Percentiles rank a stretch among this genome's conserved stretches.
Conservation (phyloP, 2,888 invertebrate genomes). For the Macrosoma leucophasiata region DNA sequence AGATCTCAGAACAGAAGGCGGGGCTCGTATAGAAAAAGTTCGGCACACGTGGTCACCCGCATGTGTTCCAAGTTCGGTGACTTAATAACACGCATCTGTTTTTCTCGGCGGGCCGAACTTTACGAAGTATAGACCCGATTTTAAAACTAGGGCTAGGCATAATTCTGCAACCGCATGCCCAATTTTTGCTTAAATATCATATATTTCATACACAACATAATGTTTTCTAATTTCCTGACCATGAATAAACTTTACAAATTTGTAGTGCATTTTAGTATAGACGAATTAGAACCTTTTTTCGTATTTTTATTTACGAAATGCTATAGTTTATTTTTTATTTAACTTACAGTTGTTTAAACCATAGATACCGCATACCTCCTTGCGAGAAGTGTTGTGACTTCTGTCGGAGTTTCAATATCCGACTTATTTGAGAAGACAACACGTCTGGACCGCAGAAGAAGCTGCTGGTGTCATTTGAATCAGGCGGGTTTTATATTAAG, state of each 20-base stretch:
- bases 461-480: slow-evolving; percentile 34
- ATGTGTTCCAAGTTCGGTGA: slow-evolving; percentile 40
- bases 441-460: slow-evolving; percentile 12
- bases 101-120: slow-evolving; percentile 27
- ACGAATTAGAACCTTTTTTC: too few relatives aligned
- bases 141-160: too few relatives aligned
- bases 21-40: slow-evolving; percentile 36
- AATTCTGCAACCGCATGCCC: slow-evolving; percentile 4
- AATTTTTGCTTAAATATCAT: slow-evolving; percentile 5
- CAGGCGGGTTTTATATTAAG: slow-evolving; percentile 49
- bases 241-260: too few relatives aligned
- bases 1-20: slow-evolving; percentile 27
- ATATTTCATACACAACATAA: slow-evolving; percentile 23
- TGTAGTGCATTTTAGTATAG: too few relatives aligned
- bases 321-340: too few relatives aligned
- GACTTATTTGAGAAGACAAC: slow-evolving; percentile 33
- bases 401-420: slow-evolving; percentile 31
- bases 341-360: slow-evolving; percentile 29
- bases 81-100: slow-evolving; percentile 48
- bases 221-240: slow-evolving; percentile 36
- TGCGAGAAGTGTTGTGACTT: slow-evolving; percentile 35
- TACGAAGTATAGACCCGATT: too few relatives aligned
- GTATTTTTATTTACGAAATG: too few relatives aligned
- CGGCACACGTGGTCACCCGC: slow-evolving; percentile 62
- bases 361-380: slow-evolving; percentile 33